These are phyloP conservation scores for Ormyrus thymus DNA, from an alignment of 2,888 invertebrate species.

Conservation along the genomic window DNA sequence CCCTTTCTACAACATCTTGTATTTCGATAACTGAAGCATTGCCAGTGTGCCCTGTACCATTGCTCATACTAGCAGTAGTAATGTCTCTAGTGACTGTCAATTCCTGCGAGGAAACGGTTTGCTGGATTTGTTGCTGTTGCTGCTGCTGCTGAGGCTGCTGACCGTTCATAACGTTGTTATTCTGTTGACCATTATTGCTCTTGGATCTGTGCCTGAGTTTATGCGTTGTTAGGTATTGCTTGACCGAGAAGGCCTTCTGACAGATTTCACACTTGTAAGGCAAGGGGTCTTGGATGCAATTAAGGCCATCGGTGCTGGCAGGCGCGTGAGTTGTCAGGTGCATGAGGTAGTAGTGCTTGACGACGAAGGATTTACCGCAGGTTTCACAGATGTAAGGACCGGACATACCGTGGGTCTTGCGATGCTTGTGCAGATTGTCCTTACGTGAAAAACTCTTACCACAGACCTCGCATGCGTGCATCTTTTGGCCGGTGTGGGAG, in stretches of 20 bases:
- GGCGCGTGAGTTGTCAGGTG: constrained; percentile 78
- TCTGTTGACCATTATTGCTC: constrained; percentile 67
- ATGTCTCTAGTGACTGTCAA: constrained; percentile 59
- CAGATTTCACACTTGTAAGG: constrained; percentile 80
- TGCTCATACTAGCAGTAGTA: constrained; percentile 61
- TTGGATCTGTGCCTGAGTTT: constrained; percentile 78
- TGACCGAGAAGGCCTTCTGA: constrained; percentile 78
- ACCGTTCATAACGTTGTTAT: constrained; percentile 63
- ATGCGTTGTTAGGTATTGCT: constrained; percentile 80
- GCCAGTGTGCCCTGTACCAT: constrained; percentile 61
- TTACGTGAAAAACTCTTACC: constrained; percentile 78
- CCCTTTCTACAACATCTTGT: constrained; percentile 69
- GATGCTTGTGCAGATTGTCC: constrained; percentile 79
- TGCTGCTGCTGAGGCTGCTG: constrained; percentile 61
- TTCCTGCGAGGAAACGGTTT: constrained; percentile 42
- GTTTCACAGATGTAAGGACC: constrained; percentile 80
- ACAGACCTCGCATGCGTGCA: constrained; percentile 80
- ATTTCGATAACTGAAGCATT: constrained; percentile 69
- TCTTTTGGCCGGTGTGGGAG: constrained; percentile 82
- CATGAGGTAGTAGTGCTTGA: constrained; percentile 81
- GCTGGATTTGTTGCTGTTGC: constrained; percentile 65
- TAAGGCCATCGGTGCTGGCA: constrained; percentile 63
- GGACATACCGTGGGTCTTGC: constrained; percentile 78
- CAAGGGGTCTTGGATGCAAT: constrained; percentile 66
- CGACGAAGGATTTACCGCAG: constrained; percentile 81